A percentile compares a stretch with the other conserved stretches of the same genome.
These are phyloP conservation scores for Dasysyrphus albostriatus DNA, from an alignment of 2,888 invertebrate species.

Conservation along the genomic window DNA sequence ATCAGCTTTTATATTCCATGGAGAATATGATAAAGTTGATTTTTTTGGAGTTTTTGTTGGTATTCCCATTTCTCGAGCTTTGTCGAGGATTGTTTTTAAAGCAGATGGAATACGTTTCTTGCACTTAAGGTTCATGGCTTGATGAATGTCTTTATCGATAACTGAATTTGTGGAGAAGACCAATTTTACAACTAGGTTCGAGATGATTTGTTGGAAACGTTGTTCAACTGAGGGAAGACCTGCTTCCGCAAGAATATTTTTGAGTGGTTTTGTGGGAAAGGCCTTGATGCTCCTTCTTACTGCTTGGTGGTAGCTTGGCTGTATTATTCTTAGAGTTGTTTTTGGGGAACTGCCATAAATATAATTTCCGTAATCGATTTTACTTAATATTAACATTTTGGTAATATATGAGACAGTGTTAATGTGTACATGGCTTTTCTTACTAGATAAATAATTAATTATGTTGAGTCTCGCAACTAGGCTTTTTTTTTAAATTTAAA, in stretches of 20 bases:
- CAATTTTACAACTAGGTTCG: neutral
- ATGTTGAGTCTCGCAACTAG: neutral
- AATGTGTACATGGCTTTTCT: neutral
- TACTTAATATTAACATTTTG: neutral
- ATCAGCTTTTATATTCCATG: constrained; percentile 3
- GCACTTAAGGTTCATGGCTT: neutral
- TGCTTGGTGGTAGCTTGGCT: neutral
- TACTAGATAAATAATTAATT: neutral
- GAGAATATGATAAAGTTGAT: neutral
- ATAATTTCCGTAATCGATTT: neutral
- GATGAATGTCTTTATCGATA: neutral
- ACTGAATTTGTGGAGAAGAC: neutral
- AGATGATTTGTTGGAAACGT: neutral
- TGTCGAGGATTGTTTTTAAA: neutral
- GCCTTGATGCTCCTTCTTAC: neutral
- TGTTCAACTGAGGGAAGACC: neutral
- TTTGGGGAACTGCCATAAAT: neutral
- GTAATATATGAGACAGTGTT: neutral
- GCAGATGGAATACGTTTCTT: neutral
- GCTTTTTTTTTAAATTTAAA: neutral
- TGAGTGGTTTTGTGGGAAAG: neutral
- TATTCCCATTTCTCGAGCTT: neutral
- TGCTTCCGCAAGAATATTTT: neutral
- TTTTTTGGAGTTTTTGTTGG: neutral
- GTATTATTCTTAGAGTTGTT: neutral